Base-by-base conservation (phyloP, 2,797 vertebrate species). In the Acestrorhynchus altus region DNA sequence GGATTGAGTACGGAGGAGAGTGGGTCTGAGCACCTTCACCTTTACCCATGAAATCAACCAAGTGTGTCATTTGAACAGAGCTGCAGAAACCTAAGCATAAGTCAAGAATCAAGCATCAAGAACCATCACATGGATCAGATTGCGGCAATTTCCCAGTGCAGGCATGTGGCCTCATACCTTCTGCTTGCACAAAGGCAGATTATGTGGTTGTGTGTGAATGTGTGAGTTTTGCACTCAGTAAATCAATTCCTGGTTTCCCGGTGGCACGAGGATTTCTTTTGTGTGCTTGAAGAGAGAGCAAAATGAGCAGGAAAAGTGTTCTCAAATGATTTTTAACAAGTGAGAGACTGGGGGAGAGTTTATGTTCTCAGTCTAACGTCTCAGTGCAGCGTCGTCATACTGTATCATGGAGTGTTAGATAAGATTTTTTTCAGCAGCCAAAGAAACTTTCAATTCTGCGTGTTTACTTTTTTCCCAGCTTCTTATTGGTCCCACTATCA, bases 401-500 rank as follows among this genome's bases (percentile, higher is more conserved):
- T n/a, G n/a, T n/a, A 28, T 26, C 54, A 15, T 57, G 13, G 15
- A 26, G 11, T 26, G 24, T 28, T 4, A 57, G 4, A 9, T 54
- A 22, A 54, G 54, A 22, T 26, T 15, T 13, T 15, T 26, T 2
- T 56, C 3, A 56, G 52, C 20, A 4, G 20, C 24, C 10, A 12
- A 46, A 8, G 13, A 6, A 46, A 44, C 9, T 4, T 11, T 22
- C 51, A 44, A 16, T 71, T 51, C 28, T 31, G 57, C 11, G 8
- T 49, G 46, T 13, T 35, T 8, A 8, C 15, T 9, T 9, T 11
- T 20, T 64, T 63, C 10, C 16, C 59, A 31, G 87, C 83, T 86
- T 83, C 73, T 86, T 83, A 83, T 80, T 83, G 77, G 76, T 82
- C 86, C 80, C 82, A 31, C 46, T 35, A 35, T 8, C 12, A 18